These are phyloP conservation scores for Tragelaphus imberbis DNA, from an alignment of 2,113 vertebrate genomes.

Conservation along the genomic window DNA sequence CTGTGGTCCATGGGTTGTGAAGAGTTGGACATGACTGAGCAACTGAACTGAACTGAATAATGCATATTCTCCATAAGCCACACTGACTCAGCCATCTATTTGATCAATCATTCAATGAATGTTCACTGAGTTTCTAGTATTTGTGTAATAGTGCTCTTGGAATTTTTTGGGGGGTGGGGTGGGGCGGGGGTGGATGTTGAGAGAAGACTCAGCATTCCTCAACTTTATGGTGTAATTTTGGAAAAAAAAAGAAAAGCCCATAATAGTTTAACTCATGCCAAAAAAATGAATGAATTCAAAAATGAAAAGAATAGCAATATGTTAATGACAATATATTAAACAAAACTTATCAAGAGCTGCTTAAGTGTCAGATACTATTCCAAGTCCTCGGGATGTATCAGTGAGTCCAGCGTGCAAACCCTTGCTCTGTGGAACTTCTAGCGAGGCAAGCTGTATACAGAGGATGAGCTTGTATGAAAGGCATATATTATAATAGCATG, in stretches of 20 bases:
- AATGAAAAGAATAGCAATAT: background rate
- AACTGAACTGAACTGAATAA: background rate
- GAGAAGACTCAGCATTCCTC: background rate
- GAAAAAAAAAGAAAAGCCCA: background rate
- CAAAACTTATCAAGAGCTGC: background rate
- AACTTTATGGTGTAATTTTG: background rate
- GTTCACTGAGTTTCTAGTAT: background rate
- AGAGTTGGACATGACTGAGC: rapidly evolving
- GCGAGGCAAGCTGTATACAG: background rate
- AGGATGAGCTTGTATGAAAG: background rate
- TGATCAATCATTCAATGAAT: background rate
- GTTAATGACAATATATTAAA: background rate
- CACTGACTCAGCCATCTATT: background rate
- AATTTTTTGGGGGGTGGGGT: rapidly evolving
- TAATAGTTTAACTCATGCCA: background rate
- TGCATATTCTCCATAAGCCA: background rate
- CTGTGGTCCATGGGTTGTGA: rapidly evolving
- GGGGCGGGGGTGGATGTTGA: background rate
- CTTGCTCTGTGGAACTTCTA: background rate
- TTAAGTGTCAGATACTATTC: background rate
- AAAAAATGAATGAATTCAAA: background rate
- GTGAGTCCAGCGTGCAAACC: background rate
- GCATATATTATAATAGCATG: background rate
- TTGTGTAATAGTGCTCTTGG: background rate
- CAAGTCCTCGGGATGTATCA: background rate